Evolutionary conservation across 2,888 invertebrate genomes (phyloP).

Genomic region (Drosophila neotestacea): DNA sequence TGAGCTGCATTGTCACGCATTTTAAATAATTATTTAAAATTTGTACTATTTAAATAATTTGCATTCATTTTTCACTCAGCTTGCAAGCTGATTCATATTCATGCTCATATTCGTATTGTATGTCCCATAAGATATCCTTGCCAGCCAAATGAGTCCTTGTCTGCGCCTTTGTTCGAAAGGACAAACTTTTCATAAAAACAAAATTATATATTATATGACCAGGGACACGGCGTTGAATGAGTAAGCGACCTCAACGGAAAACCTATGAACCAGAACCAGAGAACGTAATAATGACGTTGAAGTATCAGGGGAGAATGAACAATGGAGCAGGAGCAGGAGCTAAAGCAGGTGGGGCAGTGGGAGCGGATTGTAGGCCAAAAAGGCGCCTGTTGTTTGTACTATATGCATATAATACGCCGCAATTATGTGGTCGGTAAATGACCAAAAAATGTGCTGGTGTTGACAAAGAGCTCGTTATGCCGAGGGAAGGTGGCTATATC

Average conservation of each 20-base stretch:
- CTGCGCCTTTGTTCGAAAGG: constrained; percentile 62
- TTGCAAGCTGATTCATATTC: constrained; percentile 55
- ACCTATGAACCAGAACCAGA: constrained; percentile 70
- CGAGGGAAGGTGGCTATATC: constrained; percentile 10
- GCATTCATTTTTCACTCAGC: constrained; percentile 58
- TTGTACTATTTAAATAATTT: constrained; percentile 67
- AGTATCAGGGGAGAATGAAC: constrained; percentile 46
- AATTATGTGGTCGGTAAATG: constrained; percentile 83
- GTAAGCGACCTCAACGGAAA: constrained; percentile 68
- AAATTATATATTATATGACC: constrained; percentile 41
- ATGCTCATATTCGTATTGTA: constrained; percentile 16
- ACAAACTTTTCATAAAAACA: constrained; percentile 70
- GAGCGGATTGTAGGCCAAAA: constrained; percentile 9
- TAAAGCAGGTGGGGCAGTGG: neutral
- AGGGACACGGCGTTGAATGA: constrained; percentile 45
- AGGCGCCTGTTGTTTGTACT: constrained; percentile 22
- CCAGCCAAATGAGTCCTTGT: constrained; percentile 48
- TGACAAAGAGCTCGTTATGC: constrained; percentile 79
- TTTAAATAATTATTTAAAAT: constrained; percentile 34
- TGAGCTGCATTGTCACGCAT: constrained; percentile 31
- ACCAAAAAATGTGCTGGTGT: constrained; percentile 82
- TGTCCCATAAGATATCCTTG: constrained; percentile 48
- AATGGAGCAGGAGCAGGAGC: neutral
- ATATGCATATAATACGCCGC: constrained; percentile 76
- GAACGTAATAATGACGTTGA: constrained; percentile 69